phyloP scores from a whole-genome alignment of 2,113 vertebrate species.

The Chlamydotis undulata region DNA sequence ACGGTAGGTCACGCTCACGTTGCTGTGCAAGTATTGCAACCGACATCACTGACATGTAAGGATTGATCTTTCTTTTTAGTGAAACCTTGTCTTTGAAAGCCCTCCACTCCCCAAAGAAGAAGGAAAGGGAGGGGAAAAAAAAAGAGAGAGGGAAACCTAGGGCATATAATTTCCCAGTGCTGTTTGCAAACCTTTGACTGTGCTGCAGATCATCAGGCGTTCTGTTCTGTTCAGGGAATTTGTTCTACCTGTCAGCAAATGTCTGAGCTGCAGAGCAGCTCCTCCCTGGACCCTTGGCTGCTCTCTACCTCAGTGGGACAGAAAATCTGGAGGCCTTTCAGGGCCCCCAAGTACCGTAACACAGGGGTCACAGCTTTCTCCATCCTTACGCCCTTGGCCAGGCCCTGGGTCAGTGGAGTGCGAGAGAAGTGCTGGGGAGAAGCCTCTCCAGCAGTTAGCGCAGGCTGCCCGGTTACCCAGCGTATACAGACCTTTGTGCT shows the following conservation, averaged over 20 bases:
- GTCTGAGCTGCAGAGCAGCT: not conserved
- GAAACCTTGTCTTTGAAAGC: not conserved
- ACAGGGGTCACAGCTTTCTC: not conserved
- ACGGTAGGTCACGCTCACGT: fast-evolving
- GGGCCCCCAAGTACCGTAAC: fast-evolving
- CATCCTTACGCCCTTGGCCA: not conserved
- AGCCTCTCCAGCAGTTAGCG: not conserved
- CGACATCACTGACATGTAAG: fast-evolving
- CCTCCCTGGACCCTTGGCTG: not conserved
- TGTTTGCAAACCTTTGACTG: not conserved
- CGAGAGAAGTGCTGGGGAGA: not conserved
- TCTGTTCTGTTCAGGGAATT: not conserved
- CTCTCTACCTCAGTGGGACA: not conserved
- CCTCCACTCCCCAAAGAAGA: fast-evolving
- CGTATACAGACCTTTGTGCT: not conserved
- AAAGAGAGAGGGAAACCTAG: not conserved
- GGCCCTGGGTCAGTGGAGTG: not conserved
- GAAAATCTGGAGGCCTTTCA: too few relatives aligned
- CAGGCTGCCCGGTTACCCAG: not conserved
- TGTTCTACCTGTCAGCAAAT: not conserved
- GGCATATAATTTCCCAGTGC: not conserved
- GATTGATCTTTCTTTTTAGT: not conserved
- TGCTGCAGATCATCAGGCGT: not conserved
- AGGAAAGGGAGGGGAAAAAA: fast-evolving
- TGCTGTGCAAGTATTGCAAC: not conserved